These are phyloP conservation scores for Ganaspis sp. DNA, from an alignment of 1,140 invertebrate genomes.

Conservation along the genomic window DNA sequence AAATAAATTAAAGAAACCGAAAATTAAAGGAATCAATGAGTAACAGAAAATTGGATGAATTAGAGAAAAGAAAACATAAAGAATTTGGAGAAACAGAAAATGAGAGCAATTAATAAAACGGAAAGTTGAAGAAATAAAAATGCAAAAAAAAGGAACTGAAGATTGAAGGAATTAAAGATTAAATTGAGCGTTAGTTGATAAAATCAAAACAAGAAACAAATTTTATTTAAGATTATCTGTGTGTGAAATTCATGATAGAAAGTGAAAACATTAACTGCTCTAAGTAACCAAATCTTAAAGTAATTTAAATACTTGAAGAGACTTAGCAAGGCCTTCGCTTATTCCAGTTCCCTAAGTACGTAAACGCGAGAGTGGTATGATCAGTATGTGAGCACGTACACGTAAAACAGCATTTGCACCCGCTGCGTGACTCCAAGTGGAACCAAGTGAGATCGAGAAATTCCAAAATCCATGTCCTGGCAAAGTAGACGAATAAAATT, in stretches of 20 bases:
- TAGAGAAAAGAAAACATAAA: no score
- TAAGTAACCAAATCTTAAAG: conserved; percentile 27
- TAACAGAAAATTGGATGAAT: no score
- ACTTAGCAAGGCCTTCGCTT: conserved; percentile 26
- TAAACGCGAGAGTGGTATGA: conserved; percentile 28
- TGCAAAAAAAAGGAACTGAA: no score
- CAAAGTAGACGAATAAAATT: not conserved
- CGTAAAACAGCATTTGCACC: conserved; percentile 20
- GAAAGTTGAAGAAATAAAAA: no score
- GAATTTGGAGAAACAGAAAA: no score
- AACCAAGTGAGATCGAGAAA: conserved; percentile 7
- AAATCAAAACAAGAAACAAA: not conserved
- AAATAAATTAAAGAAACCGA: no score
- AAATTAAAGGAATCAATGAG: no score
- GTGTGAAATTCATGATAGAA: not conserved
- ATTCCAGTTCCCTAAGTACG: conserved; percentile 22
- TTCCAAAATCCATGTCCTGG: conserved; percentile 1
- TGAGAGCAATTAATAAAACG: no score
- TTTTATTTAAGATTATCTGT: not conserved
- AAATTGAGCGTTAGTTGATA: no score
- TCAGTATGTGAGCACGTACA: conserved; percentile 26
- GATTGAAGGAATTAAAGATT: no score
- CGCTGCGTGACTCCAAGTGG: conserved; percentile 13
- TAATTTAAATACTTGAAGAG: conserved; percentile 29
- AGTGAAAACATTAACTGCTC: conserved; percentile 27